phyloP scores from a whole-genome alignment of 2,113 vertebrate genomes.

The Enhydra lutris region DNA sequence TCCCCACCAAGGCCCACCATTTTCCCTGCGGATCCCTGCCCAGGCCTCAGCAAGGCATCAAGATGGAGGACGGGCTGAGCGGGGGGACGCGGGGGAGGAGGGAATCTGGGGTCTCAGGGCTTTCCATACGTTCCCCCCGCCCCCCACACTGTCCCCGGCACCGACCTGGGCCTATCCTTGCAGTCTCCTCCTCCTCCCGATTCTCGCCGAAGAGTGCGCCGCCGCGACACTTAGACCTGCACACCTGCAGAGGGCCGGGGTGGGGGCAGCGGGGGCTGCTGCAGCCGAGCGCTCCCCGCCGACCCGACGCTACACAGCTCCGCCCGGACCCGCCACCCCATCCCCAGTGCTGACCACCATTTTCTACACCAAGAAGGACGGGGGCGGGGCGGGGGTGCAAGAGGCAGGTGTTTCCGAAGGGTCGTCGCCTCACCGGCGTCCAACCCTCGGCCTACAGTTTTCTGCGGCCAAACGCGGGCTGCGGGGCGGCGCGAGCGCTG shows the following conservation, averaged over 20 bases:
- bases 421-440: background rate
- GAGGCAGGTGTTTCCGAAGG: background rate
- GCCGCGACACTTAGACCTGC: background rate
- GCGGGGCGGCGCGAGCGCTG: background rate
- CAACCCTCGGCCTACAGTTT: background rate
- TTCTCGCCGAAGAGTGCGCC: background rate
- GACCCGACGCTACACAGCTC: background rate
- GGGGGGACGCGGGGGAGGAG: accelerated
- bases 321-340: background rate
- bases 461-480: background rate
- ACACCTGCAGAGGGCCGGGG: background rate
- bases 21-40: background rate
- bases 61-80: slow-evolving; percentile 47
- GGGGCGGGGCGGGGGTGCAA: background rate
- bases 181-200: background rate
- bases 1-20: background rate
- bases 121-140: background rate
- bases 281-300: background rate
- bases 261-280: background rate
- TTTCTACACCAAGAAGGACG: background rate
- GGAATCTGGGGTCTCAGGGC: background rate
- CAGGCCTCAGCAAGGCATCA: slow-evolving; percentile 3
- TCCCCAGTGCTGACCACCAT: background rate
- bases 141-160: background rate
- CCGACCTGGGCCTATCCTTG: slow-evolving; percentile 19